Conservation (phyloP, 2,797 vertebrate species). For the Coregonus sp. region DNA sequence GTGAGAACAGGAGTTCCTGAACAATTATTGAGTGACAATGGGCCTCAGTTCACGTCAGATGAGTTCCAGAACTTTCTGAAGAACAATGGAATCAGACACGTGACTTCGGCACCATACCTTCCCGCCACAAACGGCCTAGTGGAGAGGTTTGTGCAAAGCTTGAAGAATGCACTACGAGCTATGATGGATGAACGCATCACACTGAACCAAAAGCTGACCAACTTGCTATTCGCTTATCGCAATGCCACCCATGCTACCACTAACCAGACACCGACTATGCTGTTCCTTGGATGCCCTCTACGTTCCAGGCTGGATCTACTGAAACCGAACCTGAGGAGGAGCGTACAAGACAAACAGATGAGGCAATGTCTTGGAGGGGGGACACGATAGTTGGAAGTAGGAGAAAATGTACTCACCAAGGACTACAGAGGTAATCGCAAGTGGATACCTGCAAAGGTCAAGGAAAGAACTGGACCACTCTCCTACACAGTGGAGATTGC, state of each 20-base stretch:
- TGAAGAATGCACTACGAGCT: background rate
- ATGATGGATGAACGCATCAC: background rate
- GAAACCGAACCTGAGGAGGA: conserved; percentile 1
- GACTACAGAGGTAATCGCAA: conserved; percentile 6
- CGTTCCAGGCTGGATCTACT: conserved; percentile 11
- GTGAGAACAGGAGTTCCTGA: conserved; percentile 10
- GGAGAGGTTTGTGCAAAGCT: conserved; percentile 21
- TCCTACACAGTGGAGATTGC: conserved; percentile 12
- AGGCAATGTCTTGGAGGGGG: no score
- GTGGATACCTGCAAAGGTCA: conserved; percentile 4
- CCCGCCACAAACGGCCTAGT: conserved; percentile 15
- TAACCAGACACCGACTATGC: background rate
- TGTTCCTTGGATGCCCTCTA: background rate
- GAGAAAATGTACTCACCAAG: background rate
- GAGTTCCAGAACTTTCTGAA: background rate
- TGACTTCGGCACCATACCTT: conserved; percentile 12
- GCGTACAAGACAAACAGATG: background rate
- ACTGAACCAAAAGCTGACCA: background rate
- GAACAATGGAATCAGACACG: background rate
- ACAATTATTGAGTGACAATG: conserved; percentile 15
- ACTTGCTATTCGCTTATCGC: conserved; percentile 9
- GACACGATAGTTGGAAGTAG: no score
- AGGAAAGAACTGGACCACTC: conserved; percentile 6
- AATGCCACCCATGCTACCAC: conserved; percentile 8
- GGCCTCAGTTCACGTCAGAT: conserved; percentile 2